Evolutionary conservation across 2,113 vertebrate genomes (phyloP).

Genomic region (Smithornis capensis): DNA sequence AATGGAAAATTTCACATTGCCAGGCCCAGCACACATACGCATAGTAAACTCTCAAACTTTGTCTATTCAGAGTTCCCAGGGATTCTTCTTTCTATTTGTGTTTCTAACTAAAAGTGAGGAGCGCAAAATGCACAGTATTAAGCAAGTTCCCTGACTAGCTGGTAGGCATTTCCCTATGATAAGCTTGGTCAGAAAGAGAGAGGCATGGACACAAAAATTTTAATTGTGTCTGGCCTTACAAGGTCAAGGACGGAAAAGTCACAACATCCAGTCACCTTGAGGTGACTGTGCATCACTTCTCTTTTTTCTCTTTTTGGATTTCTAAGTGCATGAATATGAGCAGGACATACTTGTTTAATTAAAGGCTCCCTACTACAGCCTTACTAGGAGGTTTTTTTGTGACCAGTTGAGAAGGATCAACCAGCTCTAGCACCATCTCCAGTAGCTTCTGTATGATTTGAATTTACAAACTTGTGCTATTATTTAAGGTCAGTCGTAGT

Average conservation of each 20-base stretch:
- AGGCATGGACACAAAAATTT: neutral
- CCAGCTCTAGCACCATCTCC: neutral
- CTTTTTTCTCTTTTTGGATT: neutral
- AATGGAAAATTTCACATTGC: neutral
- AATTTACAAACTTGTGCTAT: rapidly evolving
- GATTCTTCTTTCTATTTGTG: neutral
- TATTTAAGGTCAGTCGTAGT: neutral
- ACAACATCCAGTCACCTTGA: neutral
- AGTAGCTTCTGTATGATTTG: neutral
- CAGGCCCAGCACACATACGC: neutral
- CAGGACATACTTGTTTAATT: neutral
- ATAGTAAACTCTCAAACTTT: neutral
- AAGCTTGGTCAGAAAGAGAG: neutral
- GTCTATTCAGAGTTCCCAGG: neutral
- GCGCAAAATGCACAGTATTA: neutral
- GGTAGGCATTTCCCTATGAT: neutral
- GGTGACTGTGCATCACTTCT: rapidly evolving
- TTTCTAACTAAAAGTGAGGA: neutral
- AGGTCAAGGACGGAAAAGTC: neutral
- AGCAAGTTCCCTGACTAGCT: neutral
- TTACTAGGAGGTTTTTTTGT: neutral
- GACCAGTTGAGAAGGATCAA: neutral
- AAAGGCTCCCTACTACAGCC: neutral
- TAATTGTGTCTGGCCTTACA: neutral
- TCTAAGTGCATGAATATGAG: neutral